These are phyloP conservation scores for Acrocera orbiculus DNA, from an alignment of 2,888 invertebrate genomes.

Conservation along the genomic window DNA sequence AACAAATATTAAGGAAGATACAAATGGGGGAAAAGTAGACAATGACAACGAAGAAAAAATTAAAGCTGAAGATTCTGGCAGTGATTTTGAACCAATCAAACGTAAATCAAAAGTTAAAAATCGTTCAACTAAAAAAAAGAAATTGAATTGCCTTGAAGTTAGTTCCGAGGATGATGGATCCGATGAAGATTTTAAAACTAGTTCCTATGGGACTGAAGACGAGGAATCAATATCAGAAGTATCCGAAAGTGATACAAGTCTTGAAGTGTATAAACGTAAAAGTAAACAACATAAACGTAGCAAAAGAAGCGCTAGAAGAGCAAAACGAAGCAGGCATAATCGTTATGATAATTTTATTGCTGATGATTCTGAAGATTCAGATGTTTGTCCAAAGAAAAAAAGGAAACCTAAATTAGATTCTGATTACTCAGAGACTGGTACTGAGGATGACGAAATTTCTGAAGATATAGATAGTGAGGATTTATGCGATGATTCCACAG, in stretches of 20 bases:
- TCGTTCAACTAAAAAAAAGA: conserved; percentile 34
- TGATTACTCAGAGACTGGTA: conserved; percentile 42
- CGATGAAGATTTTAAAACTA: conserved; percentile 77
- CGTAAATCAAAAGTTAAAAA: conserved; percentile 14
- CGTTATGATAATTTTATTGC: conserved; percentile 26
- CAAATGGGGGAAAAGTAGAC: conserved; percentile 9
- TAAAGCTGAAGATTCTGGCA: conserved; percentile 22
- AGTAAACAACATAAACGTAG: conserved; percentile 32
- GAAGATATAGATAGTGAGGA: conserved; percentile 31
- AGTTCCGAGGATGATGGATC: conserved; percentile 67
- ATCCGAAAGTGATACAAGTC: conserved; percentile 38
- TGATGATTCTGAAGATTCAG: conserved; percentile 36
- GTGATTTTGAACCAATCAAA: conserved; percentile 23
- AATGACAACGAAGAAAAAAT: conserved; percentile 10
- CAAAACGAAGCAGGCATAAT: conserved; percentile 28
- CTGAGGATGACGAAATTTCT: conserved; percentile 33
- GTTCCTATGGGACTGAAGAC: conserved; percentile 37
- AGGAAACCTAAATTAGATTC: conserved; percentile 33
- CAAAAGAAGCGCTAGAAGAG: conserved; percentile 36
- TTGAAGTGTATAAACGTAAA: conserved; percentile 32
- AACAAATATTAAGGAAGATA: conserved; percentile 11
- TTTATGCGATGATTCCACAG: conserved; percentile 27
- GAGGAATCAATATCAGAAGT: conserved; percentile 41
- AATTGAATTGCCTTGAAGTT: conserved; percentile 65
- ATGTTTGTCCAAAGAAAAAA: conserved; percentile 35